Percentiles rank a stretch among this genome's conserved stretches.
Evolutionary conservation across 2,113 vertebrate species (phyloP).

Genomic region (Chaenocephalus aceratus): DNA sequence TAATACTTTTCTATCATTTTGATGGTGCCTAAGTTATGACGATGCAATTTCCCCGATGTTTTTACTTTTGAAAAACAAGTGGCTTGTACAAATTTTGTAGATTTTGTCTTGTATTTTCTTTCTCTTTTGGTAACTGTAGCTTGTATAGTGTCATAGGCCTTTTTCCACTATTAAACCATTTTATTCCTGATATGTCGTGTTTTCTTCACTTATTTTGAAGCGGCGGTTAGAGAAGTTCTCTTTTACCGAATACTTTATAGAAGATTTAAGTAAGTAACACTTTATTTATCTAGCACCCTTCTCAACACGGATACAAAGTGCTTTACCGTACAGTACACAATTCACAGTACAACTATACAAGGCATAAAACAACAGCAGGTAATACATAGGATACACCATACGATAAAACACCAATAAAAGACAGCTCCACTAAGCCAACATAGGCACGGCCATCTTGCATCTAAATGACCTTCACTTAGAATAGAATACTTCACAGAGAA

Average conservation of each 20-base stretch:
- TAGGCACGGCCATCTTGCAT: no score
- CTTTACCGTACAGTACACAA: no score
- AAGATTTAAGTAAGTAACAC: no score
- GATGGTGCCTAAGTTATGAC: conserved; percentile 80
- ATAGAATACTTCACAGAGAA: no score
- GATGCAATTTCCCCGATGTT: conserved; percentile 75
- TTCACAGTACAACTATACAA: no score
- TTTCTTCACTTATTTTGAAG: background rate
- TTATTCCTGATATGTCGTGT: conserved; percentile 49
- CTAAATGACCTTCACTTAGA: no score
- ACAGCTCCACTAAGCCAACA: no score
- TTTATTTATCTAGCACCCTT: no score
- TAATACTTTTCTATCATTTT: conserved; percentile 69
- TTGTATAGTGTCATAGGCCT: conserved; percentile 70
- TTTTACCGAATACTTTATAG: background rate
- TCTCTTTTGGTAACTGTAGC: conserved; percentile 73
- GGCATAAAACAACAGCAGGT: no score
- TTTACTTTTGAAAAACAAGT: conserved; percentile 59
- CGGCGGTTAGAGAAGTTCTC: background rate
- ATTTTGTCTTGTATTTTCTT: conserved; percentile 69
- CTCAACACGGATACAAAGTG: no score
- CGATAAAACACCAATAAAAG: no score
- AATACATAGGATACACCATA: no score
- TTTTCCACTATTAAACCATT: conserved; percentile 78
- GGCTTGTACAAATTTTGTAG: conserved; percentile 73